Conservation (phyloP, 1,140 invertebrate species). For the Hypsibius dujardini region DNA sequence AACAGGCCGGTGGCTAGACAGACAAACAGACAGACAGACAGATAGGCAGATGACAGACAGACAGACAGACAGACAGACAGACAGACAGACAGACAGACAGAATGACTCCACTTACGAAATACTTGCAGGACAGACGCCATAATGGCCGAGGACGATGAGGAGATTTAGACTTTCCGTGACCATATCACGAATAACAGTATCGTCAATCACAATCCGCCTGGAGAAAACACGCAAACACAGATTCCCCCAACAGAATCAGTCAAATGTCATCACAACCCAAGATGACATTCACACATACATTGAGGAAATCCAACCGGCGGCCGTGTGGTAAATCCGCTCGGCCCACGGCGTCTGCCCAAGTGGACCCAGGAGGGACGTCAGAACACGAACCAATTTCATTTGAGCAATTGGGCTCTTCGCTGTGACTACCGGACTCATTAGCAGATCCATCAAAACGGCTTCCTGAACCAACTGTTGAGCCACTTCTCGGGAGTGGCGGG, state of each 20-base stretch:
- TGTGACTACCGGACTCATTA: not conserved
- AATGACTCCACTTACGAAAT: not conserved
- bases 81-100: not conserved
- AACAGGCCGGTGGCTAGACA: no score
- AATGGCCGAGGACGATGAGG: not conserved
- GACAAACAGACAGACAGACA: no score
- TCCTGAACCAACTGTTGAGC: not conserved
- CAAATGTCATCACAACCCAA: not conserved
- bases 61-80: not conserved
- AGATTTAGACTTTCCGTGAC: conserved; percentile 9
- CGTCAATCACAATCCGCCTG: not conserved
- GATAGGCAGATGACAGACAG: no score
- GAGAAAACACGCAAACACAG: not conserved
- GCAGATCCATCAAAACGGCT: not conserved
- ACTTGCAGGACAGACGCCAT: not conserved
- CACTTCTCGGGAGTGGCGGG: not conserved
- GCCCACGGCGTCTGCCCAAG: not conserved
- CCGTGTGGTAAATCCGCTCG: not conserved
- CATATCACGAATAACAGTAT: not conserved
- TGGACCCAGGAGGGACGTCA: not conserved
- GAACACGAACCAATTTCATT: not conserved
- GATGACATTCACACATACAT: not conserved
- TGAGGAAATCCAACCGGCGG: not conserved
- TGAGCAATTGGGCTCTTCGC: not conserved
- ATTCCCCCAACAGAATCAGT: not conserved